These are phyloP conservation scores for Antrozous pallidus DNA, from an alignment of 2,797 vertebrate genomes.

Conservation along the genomic window DNA sequence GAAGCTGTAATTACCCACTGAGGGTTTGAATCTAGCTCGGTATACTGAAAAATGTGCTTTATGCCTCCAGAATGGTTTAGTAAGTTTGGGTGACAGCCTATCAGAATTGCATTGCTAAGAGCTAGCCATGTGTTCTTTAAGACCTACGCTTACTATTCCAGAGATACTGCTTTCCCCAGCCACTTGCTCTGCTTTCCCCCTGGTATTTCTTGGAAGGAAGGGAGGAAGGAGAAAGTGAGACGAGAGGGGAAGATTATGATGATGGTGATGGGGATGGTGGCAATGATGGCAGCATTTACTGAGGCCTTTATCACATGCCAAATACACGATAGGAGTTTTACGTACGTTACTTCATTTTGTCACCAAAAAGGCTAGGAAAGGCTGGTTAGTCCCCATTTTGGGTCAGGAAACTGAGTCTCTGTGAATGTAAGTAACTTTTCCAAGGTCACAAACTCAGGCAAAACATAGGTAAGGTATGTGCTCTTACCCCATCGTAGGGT, in stretches of 20 bases:
- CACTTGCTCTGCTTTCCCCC: not conserved
- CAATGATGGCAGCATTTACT: not conserved
- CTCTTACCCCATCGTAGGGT: not conserved
- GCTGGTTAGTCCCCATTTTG: not conserved
- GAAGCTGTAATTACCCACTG: not conserved
- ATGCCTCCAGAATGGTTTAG: not conserved
- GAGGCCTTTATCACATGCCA: not conserved
- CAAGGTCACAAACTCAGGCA: not conserved
- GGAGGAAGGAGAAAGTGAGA: not conserved
- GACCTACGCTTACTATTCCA: not conserved
- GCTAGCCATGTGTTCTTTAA: not conserved
- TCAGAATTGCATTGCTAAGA: not conserved
- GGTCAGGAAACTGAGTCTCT: slow-evolving; percentile 14
- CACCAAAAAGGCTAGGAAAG: not conserved
- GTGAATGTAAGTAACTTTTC: not conserved
- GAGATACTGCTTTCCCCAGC: not conserved
- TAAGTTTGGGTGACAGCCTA: not conserved
- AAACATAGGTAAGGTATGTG: not conserved
- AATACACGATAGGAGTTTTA: not conserved
- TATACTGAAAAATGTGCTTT: not conserved
- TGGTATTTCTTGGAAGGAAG: not conserved
- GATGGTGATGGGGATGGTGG: not conserved
- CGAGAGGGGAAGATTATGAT: not conserved
- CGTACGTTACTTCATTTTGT: not conserved
- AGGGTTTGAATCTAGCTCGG: not conserved